These are phyloP conservation scores for Dasyornis broadbenti DNA, from an alignment of 2,113 vertebrate species.

Conservation along the genomic window DNA sequence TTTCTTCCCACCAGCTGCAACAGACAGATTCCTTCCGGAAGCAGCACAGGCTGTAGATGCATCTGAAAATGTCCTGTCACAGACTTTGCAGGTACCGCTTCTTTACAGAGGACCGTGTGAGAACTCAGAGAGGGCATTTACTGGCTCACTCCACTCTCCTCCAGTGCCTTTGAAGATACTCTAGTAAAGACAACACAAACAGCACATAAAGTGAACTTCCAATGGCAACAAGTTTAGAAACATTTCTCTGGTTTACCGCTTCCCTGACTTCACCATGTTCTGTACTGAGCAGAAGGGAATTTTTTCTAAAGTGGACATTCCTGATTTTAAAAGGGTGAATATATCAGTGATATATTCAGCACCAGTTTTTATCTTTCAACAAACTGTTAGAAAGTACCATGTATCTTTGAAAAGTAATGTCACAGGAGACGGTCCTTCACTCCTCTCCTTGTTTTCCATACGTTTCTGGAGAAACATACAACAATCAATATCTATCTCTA, in stretches of 20 bases:
- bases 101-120: neutral
- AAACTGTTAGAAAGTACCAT: neutral
- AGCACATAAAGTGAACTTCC: neutral
- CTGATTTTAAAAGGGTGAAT: neutral
- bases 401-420: neutral
- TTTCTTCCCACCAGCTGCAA: neutral
- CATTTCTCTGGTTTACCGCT: neutral
- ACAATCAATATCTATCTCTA: neutral
- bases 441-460: neutral
- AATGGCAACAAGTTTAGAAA: neutral
- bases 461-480: neutral
- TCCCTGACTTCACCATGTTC: neutral
- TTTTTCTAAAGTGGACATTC: neutral
- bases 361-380: neutral
- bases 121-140: neutral
- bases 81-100: neutral
- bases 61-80: neutral
- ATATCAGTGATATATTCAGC: neutral
- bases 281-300: neutral
- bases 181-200: neutral
- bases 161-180: neutral
- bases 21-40: neutral
- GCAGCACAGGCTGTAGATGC: neutral
- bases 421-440: neutral
- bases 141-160: neutral